Evolutionary conservation across 2,113 vertebrate species (phyloP), one percentile per base, ranked within the genome.

Genomic region (Psophia crepitans): DNA sequence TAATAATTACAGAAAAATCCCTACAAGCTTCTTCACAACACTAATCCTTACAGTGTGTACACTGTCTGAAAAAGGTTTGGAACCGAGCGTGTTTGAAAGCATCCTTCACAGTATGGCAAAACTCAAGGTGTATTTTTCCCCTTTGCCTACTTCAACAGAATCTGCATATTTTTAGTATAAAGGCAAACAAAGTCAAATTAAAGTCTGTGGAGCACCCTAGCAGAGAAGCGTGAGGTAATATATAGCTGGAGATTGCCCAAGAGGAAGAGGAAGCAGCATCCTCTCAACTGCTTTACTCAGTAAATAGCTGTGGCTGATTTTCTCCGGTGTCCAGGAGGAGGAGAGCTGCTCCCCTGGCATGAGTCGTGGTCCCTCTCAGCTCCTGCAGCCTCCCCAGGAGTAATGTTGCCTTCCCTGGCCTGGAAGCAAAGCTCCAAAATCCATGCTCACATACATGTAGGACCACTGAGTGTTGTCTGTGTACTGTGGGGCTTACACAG

Each of bases 331-430:
- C n/a, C 35, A 51, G 69, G 57, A 84, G 39, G 14, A 81, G 44
- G 32, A 64, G 14, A 30, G 54, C 37, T 46, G 33, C 43, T 89
- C 35, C 35, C 69, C 54, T 57, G 18, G 16, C 23, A 10, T 26
- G 21, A 54, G 32, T 86, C 46, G 10, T 6, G 3, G 30, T 46
- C 39, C 30, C 24, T 73, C 33, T 63, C 28, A 7, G 32, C 49
- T 88, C 35, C 74, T 20, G 2, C 74, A 63, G 18, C 60, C 44
- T 74, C n/a, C 18, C 20, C 43, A 11, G 13, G 21, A 4, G 35
- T 8, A 81, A 39, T 8, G 4, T 41, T 2, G 1, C 11, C 0
- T 87, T 9, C 32, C 8, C 8, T 0, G 0, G 24, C 49, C 44
- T 85, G 63, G 66, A 88, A 86, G 37, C 26, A 63, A 70, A 93